These are phyloP conservation scores for Prorops nasuta DNA, from an alignment of 1,140 invertebrate genomes.

Conservation along the genomic window DNA sequence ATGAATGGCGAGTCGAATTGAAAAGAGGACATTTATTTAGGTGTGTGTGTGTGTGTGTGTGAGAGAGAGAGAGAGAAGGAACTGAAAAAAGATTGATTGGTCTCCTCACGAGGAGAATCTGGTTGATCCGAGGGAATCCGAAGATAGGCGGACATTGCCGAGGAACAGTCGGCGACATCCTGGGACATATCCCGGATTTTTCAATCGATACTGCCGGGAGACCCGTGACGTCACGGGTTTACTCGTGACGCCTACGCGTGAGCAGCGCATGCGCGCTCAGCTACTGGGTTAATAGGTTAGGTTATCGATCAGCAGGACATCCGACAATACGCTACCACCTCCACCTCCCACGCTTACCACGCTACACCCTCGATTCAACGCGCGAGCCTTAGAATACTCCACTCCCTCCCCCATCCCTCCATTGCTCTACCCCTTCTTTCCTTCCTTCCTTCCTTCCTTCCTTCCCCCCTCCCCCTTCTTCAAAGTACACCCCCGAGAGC, in stretches of 20 bases:
- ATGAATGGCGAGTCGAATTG: too few species aligned
- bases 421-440: neutral
- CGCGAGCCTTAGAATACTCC: conserved; percentile 5
- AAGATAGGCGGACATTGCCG: conserved; percentile 5
- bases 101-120: too few species aligned
- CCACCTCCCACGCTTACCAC: conserved; percentile 23
- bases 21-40: too few species aligned
- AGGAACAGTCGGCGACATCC: conserved; percentile 18
- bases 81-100: neutral
- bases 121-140: too few species aligned
- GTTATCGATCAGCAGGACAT: conserved; percentile 33
- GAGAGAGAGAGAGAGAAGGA: neutral
- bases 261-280: conserved; percentile 20
- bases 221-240: conserved; percentile 33
- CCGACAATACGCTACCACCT: conserved; percentile 20
- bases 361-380: conserved; percentile 14
- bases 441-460: too few species aligned
- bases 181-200: conserved; percentile 37
- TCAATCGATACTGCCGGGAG: conserved; percentile 35
- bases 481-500: too few species aligned
- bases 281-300: conserved; percentile 33
- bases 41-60: too few species aligned
- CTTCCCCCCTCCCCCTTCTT: too few species aligned
- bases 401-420: conserved; percentile 8
- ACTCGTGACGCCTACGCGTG: conserved; percentile 29